Conservation (phyloP, 1,140 invertebrate species). For the Chrysomallon squamiferum region DNA sequence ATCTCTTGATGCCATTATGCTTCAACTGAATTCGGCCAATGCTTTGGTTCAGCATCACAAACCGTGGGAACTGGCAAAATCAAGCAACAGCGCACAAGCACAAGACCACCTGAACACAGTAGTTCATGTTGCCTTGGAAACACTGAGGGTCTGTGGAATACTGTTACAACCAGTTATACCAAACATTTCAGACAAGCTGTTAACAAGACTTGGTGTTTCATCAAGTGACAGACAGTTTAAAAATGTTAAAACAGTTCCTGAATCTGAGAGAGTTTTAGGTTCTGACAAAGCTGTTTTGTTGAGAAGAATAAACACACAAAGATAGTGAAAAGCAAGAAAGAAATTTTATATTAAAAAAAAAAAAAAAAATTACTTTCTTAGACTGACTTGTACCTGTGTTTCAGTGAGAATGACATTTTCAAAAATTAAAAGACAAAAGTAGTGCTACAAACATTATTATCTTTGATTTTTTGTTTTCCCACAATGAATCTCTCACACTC, state of each 20-base stretch:
- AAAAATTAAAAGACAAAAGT: no score
- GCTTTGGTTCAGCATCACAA: constrained; percentile 82
- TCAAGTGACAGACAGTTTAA: constrained; percentile 24
- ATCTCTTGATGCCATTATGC: constrained; percentile 80
- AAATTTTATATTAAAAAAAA: not conserved
- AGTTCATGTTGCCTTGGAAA: constrained; percentile 84
- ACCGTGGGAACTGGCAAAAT: constrained; percentile 86
- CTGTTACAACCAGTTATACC: constrained; percentile 79
- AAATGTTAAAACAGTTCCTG: not conserved
- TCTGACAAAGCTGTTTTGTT: not conserved
- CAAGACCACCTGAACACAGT: constrained; percentile 73
- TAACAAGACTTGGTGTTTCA: constrained; percentile 65
- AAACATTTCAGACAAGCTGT: constrained; percentile 67
- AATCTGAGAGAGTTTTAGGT: not conserved
- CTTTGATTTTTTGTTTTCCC: no score
- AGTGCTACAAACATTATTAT: no score
- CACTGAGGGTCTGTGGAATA: constrained; percentile 63
- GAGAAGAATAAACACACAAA: not conserved
- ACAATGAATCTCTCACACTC: no score
- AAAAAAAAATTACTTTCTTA: not conserved
- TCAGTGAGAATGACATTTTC: no score
- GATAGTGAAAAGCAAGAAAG: not conserved
- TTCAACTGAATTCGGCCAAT: constrained; percentile 79
- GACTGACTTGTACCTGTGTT: no score
- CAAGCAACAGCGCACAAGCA: constrained; percentile 26